These are phyloP conservation scores for Synanthedon andrenaeformis DNA, from an alignment of 2,888 invertebrate genomes.

Conservation along the genomic window DNA sequence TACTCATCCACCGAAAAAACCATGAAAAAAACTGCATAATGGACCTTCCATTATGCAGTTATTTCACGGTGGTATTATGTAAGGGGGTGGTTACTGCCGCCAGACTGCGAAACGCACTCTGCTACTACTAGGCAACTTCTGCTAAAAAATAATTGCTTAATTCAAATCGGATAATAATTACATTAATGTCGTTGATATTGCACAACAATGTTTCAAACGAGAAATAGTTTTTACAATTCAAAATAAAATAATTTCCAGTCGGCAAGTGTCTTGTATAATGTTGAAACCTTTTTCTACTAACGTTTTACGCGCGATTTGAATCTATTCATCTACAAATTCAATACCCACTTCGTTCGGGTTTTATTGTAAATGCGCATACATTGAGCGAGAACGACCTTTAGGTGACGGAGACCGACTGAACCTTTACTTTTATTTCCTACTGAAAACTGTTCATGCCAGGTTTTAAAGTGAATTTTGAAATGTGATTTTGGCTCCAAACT, in stretches of 20 bases:
- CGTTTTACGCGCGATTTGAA: neutral
- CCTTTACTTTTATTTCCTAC: neutral
- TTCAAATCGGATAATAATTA: too few species aligned
- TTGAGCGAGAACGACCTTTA: neutral
- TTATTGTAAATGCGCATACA: neutral
- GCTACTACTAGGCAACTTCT: too few species aligned
- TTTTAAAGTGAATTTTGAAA: neutral
- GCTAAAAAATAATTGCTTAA: too few species aligned
- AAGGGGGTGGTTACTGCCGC: too few species aligned
- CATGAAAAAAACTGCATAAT: too few species aligned
- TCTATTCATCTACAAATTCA: neutral
- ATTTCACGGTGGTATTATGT: too few species aligned
- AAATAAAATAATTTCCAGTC: neutral
- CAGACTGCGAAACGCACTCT: too few species aligned
- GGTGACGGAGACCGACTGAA: neutral
- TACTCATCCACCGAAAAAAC: too few species aligned
- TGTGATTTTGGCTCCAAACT: too few species aligned
- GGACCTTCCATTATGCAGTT: too few species aligned
- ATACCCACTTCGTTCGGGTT: neutral
- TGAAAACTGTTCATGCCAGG: neutral
- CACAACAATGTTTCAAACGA: neutral
- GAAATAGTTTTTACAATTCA: neutral
- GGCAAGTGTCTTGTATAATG: neutral
- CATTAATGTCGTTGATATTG: too few species aligned
- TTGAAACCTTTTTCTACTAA: neutral